Evolutionary conservation across 2,888 invertebrate genomes (phyloP).

Genomic region (Limenitis camilla): DNA sequence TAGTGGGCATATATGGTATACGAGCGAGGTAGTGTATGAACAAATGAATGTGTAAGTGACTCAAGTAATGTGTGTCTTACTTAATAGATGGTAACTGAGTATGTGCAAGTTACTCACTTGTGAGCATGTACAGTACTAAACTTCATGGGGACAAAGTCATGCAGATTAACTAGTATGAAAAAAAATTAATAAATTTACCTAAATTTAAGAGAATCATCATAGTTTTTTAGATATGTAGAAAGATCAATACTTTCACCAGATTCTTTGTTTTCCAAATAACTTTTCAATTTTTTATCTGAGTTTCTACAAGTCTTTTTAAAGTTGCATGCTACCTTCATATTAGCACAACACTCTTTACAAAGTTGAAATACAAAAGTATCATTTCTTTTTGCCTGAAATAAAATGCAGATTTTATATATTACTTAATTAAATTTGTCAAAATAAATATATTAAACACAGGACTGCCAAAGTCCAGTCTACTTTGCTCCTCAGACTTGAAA

Average conservation of each 20-base stretch:
- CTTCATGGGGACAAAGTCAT: too few relatives aligned
- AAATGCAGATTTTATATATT: neutral
- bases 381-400: slow-evolving; percentile 55
- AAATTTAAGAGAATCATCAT: slow-evolving; percentile 45
- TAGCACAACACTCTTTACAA: slow-evolving; percentile 57
- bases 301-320: slow-evolving; percentile 64
- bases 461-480: too few relatives aligned
- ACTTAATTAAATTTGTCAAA: neutral
- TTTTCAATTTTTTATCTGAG: slow-evolving; percentile 55
- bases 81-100: neutral
- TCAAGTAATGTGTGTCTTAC: neutral
- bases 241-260: slow-evolving; percentile 45
- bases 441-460: neutral
- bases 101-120: neutral
- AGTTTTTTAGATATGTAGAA: slow-evolving; percentile 45
- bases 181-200: too few relatives aligned
- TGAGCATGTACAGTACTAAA: too few relatives aligned
- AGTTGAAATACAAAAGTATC: slow-evolving; percentile 58
- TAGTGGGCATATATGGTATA: too few relatives aligned
- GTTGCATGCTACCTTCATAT: slow-evolving; percentile 55
- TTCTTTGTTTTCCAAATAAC: slow-evolving; percentile 46
- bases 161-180: too few relatives aligned
- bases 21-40: too few relatives aligned
- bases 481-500: too few relatives aligned
- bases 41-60: too few relatives aligned